phyloP scores from a whole-genome alignment of 2,113 vertebrate species.

The Scalopus aquaticus region DNA sequence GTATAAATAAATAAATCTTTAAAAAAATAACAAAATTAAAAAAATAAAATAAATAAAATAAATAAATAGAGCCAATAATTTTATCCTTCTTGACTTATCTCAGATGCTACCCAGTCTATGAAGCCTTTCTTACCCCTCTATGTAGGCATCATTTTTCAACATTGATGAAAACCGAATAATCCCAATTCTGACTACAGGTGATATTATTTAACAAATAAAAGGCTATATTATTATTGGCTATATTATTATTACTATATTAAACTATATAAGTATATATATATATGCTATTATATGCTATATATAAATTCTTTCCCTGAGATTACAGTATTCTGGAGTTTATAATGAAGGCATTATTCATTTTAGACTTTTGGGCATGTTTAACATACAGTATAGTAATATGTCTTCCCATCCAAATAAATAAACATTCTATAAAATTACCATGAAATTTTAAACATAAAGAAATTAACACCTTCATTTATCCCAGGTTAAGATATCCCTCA shows the following conservation, averaged over 20 bases:
- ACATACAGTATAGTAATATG: not conserved
- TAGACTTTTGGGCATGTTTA: not conserved
- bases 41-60: no score
- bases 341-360: not conserved
- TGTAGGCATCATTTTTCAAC: not conserved
- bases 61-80: not conserved
- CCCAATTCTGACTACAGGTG: not conserved
- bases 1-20: no score
- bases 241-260: not conserved
- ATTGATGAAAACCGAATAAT: not conserved
- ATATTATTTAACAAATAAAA: no score
- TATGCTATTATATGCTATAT: not conserved
- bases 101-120: not conserved
- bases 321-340: not conserved
- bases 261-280: not conserved
- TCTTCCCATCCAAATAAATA: not conserved
- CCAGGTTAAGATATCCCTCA: not conserved
- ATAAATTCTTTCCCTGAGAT: not conserved
- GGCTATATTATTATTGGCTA: not conserved
- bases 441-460: conserved; percentile 21
- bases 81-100: not conserved
- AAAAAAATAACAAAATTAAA: no score
- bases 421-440: not conserved
- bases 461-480: not conserved
- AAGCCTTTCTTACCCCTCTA: not conserved